Conservation (phyloP, 2,797 vertebrate species). For the Karalla daura region DNA sequence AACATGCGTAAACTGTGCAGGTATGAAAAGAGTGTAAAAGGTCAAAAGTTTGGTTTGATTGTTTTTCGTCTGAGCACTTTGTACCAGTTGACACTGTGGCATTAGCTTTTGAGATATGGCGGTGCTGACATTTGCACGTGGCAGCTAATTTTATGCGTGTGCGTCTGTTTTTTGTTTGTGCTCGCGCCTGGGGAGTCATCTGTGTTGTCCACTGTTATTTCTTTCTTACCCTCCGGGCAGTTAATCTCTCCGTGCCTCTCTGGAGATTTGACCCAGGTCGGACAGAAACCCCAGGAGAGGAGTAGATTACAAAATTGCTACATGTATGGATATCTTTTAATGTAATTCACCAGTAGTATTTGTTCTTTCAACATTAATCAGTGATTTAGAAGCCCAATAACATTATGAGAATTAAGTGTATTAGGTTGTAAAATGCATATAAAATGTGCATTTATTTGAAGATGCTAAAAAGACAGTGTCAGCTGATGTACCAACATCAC, state of each 20-base stretch:
- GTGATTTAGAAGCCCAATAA: no score
- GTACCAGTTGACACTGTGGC: conserved; percentile 15
- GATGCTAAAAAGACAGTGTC: not conserved
- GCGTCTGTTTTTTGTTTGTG: conserved; percentile 32
- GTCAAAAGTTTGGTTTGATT: conserved; percentile 2
- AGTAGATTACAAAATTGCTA: conserved; percentile 8
- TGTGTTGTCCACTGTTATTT: conserved; percentile 11
- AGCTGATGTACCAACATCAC: not conserved
- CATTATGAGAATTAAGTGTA: no score
- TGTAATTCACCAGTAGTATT: not conserved
- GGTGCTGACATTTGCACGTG: conserved; percentile 54
- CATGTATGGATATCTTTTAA: not conserved
- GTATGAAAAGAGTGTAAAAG: not conserved
- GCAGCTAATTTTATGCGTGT: conserved; percentile 29
- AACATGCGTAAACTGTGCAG: not conserved
- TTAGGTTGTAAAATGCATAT: not conserved
- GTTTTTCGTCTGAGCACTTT: conserved; percentile 5
- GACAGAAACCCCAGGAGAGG: not conserved
- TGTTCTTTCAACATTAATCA: not conserved
- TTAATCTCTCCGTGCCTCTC: conserved; percentile 30
- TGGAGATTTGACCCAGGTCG: conserved; percentile 39
- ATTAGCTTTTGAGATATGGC: conserved; percentile 42
- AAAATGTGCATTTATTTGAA: not conserved
- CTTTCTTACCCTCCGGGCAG: conserved; percentile 1
- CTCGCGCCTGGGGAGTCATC: conserved; percentile 1